Conservation (phyloP, 2,113 vertebrate genomes). For the Mirza zaza region DNA sequence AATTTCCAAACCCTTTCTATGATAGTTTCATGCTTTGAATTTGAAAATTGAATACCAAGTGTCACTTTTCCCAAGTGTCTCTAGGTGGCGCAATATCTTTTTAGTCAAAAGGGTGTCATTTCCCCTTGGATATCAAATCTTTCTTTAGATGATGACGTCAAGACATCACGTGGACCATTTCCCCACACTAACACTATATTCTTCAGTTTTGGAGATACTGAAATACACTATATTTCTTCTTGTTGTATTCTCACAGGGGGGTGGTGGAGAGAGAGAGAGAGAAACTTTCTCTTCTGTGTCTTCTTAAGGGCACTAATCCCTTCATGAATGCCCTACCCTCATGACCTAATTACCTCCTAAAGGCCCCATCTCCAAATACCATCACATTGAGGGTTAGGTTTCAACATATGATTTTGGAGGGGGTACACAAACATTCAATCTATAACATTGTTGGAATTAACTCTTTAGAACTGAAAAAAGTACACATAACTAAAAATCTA, state of each 20-base stretch:
- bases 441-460: background rate
- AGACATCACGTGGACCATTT: background rate
- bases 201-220: background rate
- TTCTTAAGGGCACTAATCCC: background rate
- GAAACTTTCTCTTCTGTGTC: background rate
- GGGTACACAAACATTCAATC: background rate
- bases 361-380: background rate
- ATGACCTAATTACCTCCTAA: background rate
- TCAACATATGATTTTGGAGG: background rate
- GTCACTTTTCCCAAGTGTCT: background rate
- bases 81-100: constrained; percentile 25
- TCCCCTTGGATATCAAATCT: background rate
- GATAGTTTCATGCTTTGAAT: background rate
- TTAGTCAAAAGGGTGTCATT: background rate
- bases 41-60: background rate
- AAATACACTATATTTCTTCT: background rate
- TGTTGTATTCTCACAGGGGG: background rate
- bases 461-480: background rate
- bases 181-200: background rate
- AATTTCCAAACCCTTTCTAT: background rate
- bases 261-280: background rate
- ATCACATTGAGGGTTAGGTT: background rate
- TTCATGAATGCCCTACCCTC: background rate
- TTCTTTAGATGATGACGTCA: background rate
- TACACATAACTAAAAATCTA: background rate